Evolutionary conservation across 2,888 invertebrate genomes (phyloP).

Genomic region (Exephanes ischioxanthus): DNA sequence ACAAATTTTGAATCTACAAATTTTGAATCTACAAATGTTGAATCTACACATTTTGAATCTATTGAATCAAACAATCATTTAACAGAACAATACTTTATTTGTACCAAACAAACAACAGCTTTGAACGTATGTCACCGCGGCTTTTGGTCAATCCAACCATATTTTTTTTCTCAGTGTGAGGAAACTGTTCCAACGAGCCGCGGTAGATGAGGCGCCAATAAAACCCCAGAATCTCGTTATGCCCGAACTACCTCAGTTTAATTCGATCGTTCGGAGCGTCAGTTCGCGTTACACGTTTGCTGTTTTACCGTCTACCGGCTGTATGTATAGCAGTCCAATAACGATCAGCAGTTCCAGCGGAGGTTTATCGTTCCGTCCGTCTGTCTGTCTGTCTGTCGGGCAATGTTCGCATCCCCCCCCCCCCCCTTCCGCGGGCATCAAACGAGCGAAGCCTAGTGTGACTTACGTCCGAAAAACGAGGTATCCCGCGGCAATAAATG

Average conservation of each 20-base stretch:
- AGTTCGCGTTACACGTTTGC: conserved; percentile 24
- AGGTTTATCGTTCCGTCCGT: conserved; percentile 33
- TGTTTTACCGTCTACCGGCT: conserved; percentile 12
- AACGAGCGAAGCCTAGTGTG: conserved; percentile 65
- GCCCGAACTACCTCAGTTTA: not conserved
- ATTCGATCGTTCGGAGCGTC: conserved; percentile 18
- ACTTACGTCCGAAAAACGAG: conserved; percentile 73
- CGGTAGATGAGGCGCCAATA: not conserved
- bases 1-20: no score
- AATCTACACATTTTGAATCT: no score
- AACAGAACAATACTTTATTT: no score
- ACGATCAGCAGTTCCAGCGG: conserved; percentile 24
- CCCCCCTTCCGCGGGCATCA: conserved; percentile 24
- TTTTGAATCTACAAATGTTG: no score
- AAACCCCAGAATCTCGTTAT: not conserved
- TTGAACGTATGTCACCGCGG: no score
- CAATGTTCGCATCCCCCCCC: not conserved
- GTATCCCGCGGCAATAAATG: conserved; percentile 75
- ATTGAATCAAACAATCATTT: no score
- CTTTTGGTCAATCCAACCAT: no score
- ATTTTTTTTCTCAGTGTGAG: no score
- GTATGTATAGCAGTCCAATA: conserved; percentile 18
- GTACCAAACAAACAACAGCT: no score
- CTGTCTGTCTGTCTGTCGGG: conserved; percentile 3
- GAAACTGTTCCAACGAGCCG: not conserved